Percentiles rank a stretch among this genome's conserved stretches.
Conservation (phyloP, 2,888 invertebrate genomes). For the Drosophila meridiana region DNA sequence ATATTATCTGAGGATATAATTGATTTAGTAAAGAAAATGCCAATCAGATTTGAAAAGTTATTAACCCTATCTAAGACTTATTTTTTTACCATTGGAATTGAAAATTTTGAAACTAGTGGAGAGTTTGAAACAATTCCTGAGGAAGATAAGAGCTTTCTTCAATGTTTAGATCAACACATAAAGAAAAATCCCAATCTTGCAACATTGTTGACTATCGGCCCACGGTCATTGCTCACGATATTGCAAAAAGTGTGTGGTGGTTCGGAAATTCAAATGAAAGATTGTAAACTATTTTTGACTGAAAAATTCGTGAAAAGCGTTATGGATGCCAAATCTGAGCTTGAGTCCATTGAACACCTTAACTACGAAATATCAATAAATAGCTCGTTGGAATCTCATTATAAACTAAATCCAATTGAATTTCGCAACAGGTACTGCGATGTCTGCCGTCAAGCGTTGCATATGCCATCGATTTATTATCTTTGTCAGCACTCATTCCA, state of each 20-base stretch:
- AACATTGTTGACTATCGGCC: conserved; percentile 12
- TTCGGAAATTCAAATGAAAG: conserved; percentile 17
- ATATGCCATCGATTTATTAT: conserved; percentile 63
- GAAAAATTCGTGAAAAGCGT: conserved; percentile 26
- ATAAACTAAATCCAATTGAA: conserved; percentile 65
- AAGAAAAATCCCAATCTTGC: conserved; percentile 26
- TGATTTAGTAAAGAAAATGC: conserved; percentile 36
- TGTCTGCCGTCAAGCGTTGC: conserved; percentile 61
- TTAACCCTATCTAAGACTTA: conserved; percentile 48
- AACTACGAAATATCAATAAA: conserved; percentile 35
- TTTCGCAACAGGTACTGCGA: conserved; percentile 72
- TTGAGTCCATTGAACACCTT: conserved; percentile 25
- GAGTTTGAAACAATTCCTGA: not conserved
- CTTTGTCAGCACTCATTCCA: conserved; percentile 78
- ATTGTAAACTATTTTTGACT: conserved; percentile 43
- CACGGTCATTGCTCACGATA: conserved; percentile 46
- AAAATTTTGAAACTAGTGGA: not conserved
- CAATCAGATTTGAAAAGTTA: conserved; percentile 39
- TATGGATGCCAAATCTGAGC: conserved; percentile 30
- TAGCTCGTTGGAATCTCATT: conserved; percentile 28
- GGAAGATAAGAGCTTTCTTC: conserved; percentile 18
- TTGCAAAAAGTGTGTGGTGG: conserved; percentile 41
- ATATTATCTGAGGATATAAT: conserved; percentile 25
- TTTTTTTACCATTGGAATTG: conserved; percentile 34
- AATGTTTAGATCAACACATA: conserved; percentile 20